Evolutionary conservation across 1,140 invertebrate genomes (phyloP), one percentile per base, ranked within the genome.

Genomic region (Eciton burchellii): DNA sequence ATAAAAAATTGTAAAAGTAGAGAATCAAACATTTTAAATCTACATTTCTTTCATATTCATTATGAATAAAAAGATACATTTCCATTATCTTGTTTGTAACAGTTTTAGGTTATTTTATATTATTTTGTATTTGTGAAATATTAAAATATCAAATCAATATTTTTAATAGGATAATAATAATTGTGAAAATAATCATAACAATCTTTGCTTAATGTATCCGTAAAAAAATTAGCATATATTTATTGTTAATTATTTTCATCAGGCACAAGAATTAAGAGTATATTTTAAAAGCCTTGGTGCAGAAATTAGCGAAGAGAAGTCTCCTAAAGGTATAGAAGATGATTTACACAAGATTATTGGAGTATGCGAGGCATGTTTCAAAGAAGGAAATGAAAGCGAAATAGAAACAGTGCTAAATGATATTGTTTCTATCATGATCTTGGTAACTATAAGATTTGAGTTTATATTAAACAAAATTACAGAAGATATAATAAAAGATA

Each of bases 331-430:
- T 11, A 97, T 98, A 87, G 97, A 98, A 92, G 97, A 98, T 95
- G 98, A 99, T 95, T 94, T 99, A 76, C 97, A 98, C 91, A 98
- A 99, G 94, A 98, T 99, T 85, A 98, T 99, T 90, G 97, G 97
- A 70, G 98, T 98, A 8, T 99, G 98, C 92, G 98, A 99, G 93
- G 95, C 97, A 59, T 98, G 97, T 92, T 99, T 99, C 92, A 97
- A 97, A 90, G 97, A 97, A 91, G 96, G 96, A 1, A 96, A 96
- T 91, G 97, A 98, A 93, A 91, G 92, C 45, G 97, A 98, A 91
- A 96, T 98, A 89, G 97, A 98, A 94, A 96, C 96, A 84, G 97
- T 98, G 65, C 94, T 98, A 0, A 98, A 98, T 95, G 97, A 96
- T 94, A 98, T 99, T 94, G 98, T 99, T 3, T 99, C 98, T 5